phyloP scores from a whole-genome alignment of 2,113 vertebrate species.

The Pyrgilauda ruficollis region DNA sequence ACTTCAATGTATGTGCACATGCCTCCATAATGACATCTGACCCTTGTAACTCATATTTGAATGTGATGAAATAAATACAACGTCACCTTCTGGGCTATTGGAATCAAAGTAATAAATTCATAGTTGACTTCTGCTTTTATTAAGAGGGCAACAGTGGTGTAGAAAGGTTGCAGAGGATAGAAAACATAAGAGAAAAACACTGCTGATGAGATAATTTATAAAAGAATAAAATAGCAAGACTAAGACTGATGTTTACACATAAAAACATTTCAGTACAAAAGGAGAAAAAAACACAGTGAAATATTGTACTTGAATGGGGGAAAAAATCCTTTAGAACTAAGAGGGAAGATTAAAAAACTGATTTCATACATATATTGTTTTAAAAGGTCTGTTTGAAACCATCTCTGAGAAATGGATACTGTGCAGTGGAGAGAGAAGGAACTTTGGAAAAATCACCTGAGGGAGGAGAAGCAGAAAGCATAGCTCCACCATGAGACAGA shows the following conservation, averaged over 20 bases:
- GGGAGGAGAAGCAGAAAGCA: not conserved
- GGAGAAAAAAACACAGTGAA: not conserved
- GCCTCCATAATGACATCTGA: not conserved
- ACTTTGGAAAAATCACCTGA: not conserved
- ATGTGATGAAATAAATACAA: not conserved
- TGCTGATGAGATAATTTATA: not conserved
- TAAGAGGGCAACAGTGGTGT: not conserved
- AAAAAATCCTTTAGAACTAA: not conserved
- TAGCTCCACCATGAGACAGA: not conserved
- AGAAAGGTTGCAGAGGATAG: not conserved
- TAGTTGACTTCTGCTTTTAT: not conserved
- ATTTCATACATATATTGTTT: not conserved
- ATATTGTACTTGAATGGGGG: accelerated
- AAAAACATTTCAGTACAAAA: not conserved
- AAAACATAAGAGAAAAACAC: not conserved
- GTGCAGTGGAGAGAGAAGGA: not conserved
- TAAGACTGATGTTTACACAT: not conserved
- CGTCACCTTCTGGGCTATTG: not conserved
- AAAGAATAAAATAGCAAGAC: not conserved
- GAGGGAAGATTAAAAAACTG: not conserved
- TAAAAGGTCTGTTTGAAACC: not conserved
- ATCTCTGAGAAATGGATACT: not conserved
- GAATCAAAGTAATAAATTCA: not conserved
- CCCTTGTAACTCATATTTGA: not conserved
- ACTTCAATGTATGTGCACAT: not conserved